Base-by-base conservation (phyloP, 2,888 invertebrate genomes). In the Drosophila leonis region DNA sequence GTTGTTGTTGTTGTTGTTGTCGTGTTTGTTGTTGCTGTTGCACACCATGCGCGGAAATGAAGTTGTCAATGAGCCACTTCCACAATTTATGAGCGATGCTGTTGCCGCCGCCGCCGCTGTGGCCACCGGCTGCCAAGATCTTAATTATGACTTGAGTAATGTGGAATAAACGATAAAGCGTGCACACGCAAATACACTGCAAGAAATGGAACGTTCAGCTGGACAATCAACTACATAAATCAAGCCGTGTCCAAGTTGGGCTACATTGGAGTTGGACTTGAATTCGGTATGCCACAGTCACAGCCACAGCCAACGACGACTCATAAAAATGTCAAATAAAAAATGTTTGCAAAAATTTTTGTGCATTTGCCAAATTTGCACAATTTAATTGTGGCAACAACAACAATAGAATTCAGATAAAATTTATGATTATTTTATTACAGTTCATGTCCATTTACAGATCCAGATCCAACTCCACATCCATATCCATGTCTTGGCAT, bases 11-110 rank as follows among this genome's bases (percentile, higher is more conserved):
- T 31, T 65, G 52, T 44, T 66, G 66, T 33, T 55, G 65, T 55
- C 59, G 60, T 41, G 62, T 55, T 54, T 65, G 67, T 27, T 57
- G 68, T 55, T 64, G 62, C 35, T 44, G 63, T 52, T 46, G 78
- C 74, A 60, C 83, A 73, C 79, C 74, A 81, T 72, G 83, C 79
- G 77, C 86, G 88, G 88, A 88, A 87, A 87, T 87, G 87, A 88
- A 87, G 87, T 88, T 88, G 87, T 87, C 87, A 87, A 87, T 87
- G 89, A 86, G 86, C 80, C 86, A 88, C 87, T 86, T 87, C 82
- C 87, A 86, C 87, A 87, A 88, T 88, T 87, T 87, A 87, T 88
- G 86, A 79, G 72, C 81, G 75, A 84, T 80, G 83, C 75, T 74
- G 81, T 72, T 75, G 71, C 81, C 41, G 20, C 44, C 52, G 33